Base-by-base conservation (phyloP, 2,888 invertebrate genomes). In the Bibio marci region DNA sequence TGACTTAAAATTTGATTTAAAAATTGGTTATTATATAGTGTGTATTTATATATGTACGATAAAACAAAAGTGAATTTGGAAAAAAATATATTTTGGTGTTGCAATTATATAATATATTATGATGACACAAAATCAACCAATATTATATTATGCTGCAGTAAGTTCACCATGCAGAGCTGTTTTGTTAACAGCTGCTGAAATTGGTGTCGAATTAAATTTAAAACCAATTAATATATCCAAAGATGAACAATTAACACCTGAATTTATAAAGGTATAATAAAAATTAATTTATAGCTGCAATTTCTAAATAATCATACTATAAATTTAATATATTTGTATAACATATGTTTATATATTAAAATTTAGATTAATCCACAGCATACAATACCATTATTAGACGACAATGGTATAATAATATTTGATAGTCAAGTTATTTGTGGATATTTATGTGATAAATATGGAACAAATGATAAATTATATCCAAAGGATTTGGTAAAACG, bases 341-440 rank as follows among this genome's bases (percentile, higher is more conserved):
- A n/a, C n/a, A n/a, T n/a, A n/a, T n/a, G n/a, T n/a, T n/a, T 22
- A 22, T 22, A 22, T 22, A 22, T 22, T 6, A 6, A 22, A 6
- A 22, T 22, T 6, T 18, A 37, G 75, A 64, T 78, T 48, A 78
- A 76, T 51, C 72, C 73, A 2, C 63, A 74, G 27, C 70, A 71
- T 46, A 37, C 73, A 47, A 69, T 80, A 19, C 80, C 80, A 18
- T 71, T 71, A 1, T 50, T 80, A 46, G 56, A 68, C 22, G 69
- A 70, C 36, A 66, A 67, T 39, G 63, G 67, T 12, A 60, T 65
- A 12, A 64, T 65, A 25, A 55, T 72, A 12, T 64, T 63, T 61
- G 80, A 80, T 51, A 77, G 77, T 41, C 76, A 77, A 48, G 75
- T 73, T 1, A 78, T 79, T 47, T 64, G 59, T 34, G 54, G 67